Percentiles rank a stretch among this genome's conserved stretches.
These are phyloP conservation scores for Myotis lucifugus DNA, from an alignment of 2,113 vertebrate genomes.

Conservation along the genomic window DNA sequence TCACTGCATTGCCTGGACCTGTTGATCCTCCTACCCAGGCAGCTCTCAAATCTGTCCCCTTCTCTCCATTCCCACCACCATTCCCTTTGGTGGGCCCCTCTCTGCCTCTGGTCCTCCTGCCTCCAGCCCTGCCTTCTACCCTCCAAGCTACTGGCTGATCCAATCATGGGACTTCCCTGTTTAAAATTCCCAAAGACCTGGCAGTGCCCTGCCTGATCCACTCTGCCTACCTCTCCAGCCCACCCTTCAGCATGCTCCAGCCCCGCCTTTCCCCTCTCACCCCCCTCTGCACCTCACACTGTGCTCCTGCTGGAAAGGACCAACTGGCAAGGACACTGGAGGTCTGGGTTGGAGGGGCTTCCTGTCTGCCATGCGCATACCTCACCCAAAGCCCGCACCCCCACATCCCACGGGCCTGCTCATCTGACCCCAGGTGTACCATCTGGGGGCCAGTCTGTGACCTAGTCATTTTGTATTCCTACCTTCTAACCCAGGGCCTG, in stretches of 20 bases:
- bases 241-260: accelerated
- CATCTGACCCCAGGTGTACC: background rate
- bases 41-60: background rate
- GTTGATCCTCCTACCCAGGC: background rate
- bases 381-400: background rate
- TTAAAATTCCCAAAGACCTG: slow-evolving; percentile 22
- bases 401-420: background rate
- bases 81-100: background rate
- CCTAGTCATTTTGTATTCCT: background rate
- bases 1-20: background rate
- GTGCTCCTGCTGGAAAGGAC: background rate
- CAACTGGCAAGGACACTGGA: background rate
- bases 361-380: accelerated
- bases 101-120: background rate
- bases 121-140: background rate
- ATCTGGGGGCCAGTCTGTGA: background rate
- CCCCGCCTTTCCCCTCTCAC: background rate
- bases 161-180: background rate
- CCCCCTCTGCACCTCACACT: background rate
- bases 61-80: background rate
- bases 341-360: background rate
- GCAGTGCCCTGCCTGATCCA: background rate
- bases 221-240: background rate
- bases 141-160: background rate
- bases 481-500: background rate